Percentiles rank a stretch among this genome's conserved stretches.
Evolutionary conservation across 2,888 invertebrate genomes (phyloP).

Genomic region (Drosophila kuntzei): DNA sequence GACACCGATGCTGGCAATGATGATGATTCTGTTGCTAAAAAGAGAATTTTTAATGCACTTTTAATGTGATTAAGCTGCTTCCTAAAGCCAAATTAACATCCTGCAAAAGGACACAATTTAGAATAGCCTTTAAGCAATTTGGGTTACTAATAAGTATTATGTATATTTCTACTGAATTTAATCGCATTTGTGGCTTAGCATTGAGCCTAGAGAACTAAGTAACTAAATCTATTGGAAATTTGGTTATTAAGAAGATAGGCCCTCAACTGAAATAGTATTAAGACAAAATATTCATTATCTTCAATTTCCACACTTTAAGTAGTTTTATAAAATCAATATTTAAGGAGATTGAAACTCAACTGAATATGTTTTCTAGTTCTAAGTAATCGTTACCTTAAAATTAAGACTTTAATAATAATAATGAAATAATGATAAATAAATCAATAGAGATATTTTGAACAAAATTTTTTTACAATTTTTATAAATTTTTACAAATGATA

Average conservation of each 20-base stretch:
- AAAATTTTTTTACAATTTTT: no score
- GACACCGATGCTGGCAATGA: slow-evolving; percentile 25
- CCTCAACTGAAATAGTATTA: not conserved
- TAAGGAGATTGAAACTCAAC: no score
- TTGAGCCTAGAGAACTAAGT: not conserved
- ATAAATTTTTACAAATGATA: no score
- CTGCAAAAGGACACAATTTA: not conserved
- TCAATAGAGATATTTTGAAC: no score
- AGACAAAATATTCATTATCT: not conserved
- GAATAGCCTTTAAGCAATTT: not conserved
- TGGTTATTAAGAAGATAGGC: not conserved
- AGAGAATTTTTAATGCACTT: slow-evolving; percentile 71
- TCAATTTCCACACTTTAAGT: no score
- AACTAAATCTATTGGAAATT: not conserved
- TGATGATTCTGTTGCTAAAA: slow-evolving; percentile 26
- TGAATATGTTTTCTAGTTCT: no score
- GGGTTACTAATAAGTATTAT: not conserved
- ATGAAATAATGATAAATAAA: no score
- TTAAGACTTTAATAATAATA: no score
- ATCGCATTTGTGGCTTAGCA: not conserved
- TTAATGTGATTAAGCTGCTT: slow-evolving; percentile 70
- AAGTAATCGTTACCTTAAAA: no score
- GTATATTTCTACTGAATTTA: not conserved
- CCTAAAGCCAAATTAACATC: slow-evolving; percentile 37
- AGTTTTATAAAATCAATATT: no score